Evolutionary conservation across 2,797 vertebrate species (phyloP), one percentile per base, ranked within the genome.

Genomic region (Sebastes matsubarae): DNA sequence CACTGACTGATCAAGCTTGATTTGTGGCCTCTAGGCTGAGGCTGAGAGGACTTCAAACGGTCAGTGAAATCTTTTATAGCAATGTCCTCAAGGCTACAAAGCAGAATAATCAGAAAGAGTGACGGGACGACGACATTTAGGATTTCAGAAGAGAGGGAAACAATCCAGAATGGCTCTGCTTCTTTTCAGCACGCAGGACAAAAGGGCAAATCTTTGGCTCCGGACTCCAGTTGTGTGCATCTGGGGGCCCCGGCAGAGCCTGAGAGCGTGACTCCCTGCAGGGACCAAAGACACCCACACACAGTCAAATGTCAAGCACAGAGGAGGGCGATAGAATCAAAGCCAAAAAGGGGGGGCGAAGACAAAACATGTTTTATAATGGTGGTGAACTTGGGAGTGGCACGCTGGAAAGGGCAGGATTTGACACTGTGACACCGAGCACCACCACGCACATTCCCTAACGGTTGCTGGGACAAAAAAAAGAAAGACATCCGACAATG

Each of bases 221-320:
- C 68, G 75, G 78, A 73, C 87, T 89, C 88, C 83, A 93, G 93
- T 87, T 86, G 89, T 86, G 83, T 79, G 82, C 91, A 92, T 90
- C 85, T 92, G 92, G 81, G 81, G 86, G 68, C 77, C 79, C 68
- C 55, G 6, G 70, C 66, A 16, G 73, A 83, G 74, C 63, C 75
- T 55, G 80, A 80, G 80, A 90, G 87, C 46, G 8, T 4, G 46
- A 38, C 80, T 84, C 73, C 84, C 90, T 46, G 36, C 83, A 24
- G 86, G 75, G 86, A 90, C 85, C 86, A 82, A 82, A 90, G 75
- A 74, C 86, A 24, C 87, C 88, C 91, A 89, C 87, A 66, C 88
- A 75, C 73, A 77, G 80, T 80, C 82, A 94, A 95, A 95, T 94
- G 95, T 94, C 94, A 94, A 72, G 25, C 79, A 20, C 77, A 79